These are phyloP conservation scores for Wasmannia auropunctata DNA, from an alignment of 1,140 invertebrate species.

Conservation along the genomic window DNA sequence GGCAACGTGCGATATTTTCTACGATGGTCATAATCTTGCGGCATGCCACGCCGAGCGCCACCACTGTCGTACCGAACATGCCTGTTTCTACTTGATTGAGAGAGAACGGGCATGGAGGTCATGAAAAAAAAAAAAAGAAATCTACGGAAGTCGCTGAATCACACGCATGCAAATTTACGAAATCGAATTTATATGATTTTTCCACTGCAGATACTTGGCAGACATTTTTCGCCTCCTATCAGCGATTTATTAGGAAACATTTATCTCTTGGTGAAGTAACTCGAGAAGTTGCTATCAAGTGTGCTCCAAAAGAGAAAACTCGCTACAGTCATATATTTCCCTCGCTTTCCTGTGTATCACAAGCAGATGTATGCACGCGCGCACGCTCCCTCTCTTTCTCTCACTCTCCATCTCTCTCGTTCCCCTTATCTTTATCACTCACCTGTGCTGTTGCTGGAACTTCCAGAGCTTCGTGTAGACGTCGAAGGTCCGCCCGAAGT, in stretches of 20 bases:
- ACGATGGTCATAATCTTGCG: slow-evolving; percentile 38
- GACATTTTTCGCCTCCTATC: not conserved
- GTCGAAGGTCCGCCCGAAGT: slow-evolving; percentile 98
- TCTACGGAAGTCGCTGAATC: slow-evolving; percentile 21
- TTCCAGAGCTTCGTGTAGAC: slow-evolving; percentile 99
- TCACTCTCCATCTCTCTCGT: not conserved
- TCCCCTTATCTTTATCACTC: slow-evolving; percentile 70
- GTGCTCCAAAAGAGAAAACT: not conserved
- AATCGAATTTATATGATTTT: not conserved
- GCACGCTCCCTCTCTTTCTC: not conserved
- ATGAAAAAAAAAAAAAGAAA: no score
- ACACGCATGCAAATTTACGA: not conserved
- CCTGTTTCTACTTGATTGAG: slow-evolving; percentile 1
- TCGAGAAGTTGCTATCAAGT: not conserved
- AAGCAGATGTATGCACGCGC: not conserved
- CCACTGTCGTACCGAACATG: not conserved
- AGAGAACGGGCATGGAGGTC: slow-evolving; percentile 8
- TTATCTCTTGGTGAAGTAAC: not conserved
- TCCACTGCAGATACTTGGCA: not conserved
- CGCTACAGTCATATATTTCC: not conserved
- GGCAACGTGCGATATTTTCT: slow-evolving; percentile 7
- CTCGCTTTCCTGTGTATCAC: slow-evolving; percentile 17
- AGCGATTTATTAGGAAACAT: not conserved
- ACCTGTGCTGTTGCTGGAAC: slow-evolving; percentile 98
- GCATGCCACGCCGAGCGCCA: slow-evolving; percentile 1